Base-by-base conservation (phyloP, 2,888 invertebrate species). In the Sisyra nigra region DNA sequence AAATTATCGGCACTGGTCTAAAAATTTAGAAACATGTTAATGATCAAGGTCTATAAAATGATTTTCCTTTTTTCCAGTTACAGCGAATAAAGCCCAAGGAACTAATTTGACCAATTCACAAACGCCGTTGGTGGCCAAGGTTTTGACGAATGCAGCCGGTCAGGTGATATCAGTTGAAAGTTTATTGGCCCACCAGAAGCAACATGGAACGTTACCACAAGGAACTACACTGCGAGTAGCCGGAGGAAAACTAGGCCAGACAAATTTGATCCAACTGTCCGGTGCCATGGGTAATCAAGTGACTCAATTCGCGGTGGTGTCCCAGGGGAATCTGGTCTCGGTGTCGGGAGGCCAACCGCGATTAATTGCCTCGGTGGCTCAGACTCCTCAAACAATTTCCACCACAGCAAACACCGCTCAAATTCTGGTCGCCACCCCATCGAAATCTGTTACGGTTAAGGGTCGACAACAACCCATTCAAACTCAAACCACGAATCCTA, bases 111-210 rank as follows among this genome's bases (percentile, higher is more conserved):
- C 68, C 67, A 13, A 68, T 60, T 3, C 51, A 55, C 53, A 72
- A 67, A 54, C 58, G 29, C 76, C 76, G 3, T 72, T 81, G 19
- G 71, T 82, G 32, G 81, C 82, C 0, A 81, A 82, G 58, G 71
- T 84, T 13, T 62, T 84, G 17, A 80, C 82, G 5, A 81, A 77
- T 56, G 73, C 80, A 3, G 67, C 69, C 6, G 69, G 71, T 2
- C 72, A 72, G 51, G 64, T 73, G 4, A 70, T 74, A 35, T 72
- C 72, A 0, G 70, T 74, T 33, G 73, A 73, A 55, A 72, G 70
- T 56, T 55, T 74, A 31, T 55, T 73, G 18, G 68, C 71, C 1
- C 72, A 73, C 52, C 66, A 67, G 49, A 67, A 67, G 51, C 61
- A 62, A 48, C 62, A 63, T 44, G 62, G 63, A 29, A 53, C 57